These are phyloP conservation scores for Alentia gelatinosa DNA, from an alignment of 2,888 invertebrate genomes.

Conservation along the genomic window DNA sequence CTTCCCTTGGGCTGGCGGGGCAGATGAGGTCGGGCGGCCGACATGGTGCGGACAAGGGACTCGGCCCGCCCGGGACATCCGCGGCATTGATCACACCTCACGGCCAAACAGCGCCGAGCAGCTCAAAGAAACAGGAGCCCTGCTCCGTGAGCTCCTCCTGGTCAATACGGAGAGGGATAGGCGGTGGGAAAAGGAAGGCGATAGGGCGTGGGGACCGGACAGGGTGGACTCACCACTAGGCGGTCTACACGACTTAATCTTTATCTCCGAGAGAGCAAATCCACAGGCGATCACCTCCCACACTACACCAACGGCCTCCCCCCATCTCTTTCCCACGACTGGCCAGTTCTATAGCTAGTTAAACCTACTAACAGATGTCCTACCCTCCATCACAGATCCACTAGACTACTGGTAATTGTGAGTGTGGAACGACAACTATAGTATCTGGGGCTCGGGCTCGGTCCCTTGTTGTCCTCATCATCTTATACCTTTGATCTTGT, in stretches of 20 bases:
- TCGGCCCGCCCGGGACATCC: neutral
- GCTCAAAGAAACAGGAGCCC: slow-evolving; percentile 7
- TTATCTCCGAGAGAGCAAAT: neutral
- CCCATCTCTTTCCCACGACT: no score
- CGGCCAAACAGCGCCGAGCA: neutral
- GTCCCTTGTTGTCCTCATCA: no score
- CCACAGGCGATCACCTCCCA: neutral
- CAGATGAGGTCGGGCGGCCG: neutral
- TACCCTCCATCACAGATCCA: no score
- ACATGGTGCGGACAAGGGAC: neutral
- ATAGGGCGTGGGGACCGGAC: neutral
- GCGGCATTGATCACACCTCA: slow-evolving; percentile 29
- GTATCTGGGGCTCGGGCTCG: no score
- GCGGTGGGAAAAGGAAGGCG: neutral
- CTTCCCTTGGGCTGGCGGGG: neutral
- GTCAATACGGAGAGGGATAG: neutral
- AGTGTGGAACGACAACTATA: no score
- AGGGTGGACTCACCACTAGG: neutral
- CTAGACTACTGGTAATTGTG: no score
- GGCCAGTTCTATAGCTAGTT: no score
- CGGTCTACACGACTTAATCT: neutral
- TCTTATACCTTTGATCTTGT: no score
- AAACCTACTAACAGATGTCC: no score
- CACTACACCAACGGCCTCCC: neutral
- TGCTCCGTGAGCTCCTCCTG: neutral